Evolutionary conservation across 2,888 invertebrate genomes (phyloP), one percentile per base, ranked within the genome.

Genomic region (Mythimna lalbum): DNA sequence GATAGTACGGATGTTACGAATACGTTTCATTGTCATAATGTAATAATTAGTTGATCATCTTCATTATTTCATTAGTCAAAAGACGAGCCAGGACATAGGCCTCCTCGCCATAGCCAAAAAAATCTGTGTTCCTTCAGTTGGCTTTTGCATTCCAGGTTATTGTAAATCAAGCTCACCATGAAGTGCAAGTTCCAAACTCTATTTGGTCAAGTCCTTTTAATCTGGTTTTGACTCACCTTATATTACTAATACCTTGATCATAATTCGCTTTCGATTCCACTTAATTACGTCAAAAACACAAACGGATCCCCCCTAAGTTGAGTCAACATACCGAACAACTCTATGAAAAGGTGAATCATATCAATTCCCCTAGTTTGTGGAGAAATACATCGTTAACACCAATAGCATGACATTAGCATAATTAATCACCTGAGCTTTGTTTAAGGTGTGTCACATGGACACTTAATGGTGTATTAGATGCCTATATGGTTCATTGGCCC

Each of bases 331-430:
- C 9, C 53, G 2, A 47, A 61, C 21, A 39, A 7, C 53, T 33
- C 33, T 49, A 65, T 74, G 7, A n/a, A 66, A 67, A 50, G 56
- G 63, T 75, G 80, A 80, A 75, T 78, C 80, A 76, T 56, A 75
- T 57, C 27, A 62, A 57, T 73, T 74, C 49, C 55, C 69, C 36
- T 64, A 65, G 21, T 49, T 76, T 72, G 27, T 27, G 33, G 61
- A 19, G 59, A 63, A 62, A 53, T 31, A 64, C 59, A 21, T 73
- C 66, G 62, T 73, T 78, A 72, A 62, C 56, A 68, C 63, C 52
- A 72, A 23, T 64, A 23, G 49, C 73, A 33, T 57, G 21, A 6
- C 57, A 70, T 77, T 75, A 60, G 4, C n/a, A 63, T 69, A 76
- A 69, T 68, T 56, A 43, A 74, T 75, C 55, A 14, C 4, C 27